These are phyloP conservation scores for Struthio camelus DNA, from an alignment of 2,113 vertebrate genomes.

Conservation along the genomic window DNA sequence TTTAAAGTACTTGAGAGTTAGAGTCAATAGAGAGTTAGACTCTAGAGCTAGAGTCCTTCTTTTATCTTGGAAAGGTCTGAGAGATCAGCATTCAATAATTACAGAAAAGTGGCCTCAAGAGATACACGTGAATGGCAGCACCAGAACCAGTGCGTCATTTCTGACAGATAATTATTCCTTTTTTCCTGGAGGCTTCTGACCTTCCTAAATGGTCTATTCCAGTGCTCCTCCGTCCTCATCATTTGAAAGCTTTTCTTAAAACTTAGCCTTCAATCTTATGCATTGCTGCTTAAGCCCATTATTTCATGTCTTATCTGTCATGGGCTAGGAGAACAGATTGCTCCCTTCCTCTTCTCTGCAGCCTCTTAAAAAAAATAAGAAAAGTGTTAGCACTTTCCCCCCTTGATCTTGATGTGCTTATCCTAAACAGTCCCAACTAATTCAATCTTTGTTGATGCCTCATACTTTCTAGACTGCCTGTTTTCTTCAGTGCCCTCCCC, in stretches of 20 bases:
- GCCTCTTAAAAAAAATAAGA: background rate
- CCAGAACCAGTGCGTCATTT: background rate
- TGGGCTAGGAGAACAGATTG: background rate
- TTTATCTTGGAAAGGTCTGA: background rate
- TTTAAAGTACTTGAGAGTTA: background rate
- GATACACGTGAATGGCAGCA: background rate
- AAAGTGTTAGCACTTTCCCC: background rate
- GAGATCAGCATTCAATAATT: background rate
- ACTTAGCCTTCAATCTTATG: too few relatives aligned
- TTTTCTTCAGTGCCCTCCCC: background rate
- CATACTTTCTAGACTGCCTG: rapidly evolving
- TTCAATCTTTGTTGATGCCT: background rate
- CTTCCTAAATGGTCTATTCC: background rate
- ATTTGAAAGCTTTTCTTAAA: too few relatives aligned
- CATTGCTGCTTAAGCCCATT: too few relatives aligned
- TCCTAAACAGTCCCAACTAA: background rate
- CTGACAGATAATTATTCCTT: rapidly evolving
- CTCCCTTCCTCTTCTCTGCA: background rate
- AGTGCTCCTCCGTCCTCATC: too few relatives aligned
- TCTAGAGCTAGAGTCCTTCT: too few relatives aligned
- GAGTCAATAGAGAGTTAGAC: too few relatives aligned
- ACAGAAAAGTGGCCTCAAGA: background rate
- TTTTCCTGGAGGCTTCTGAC: background rate
- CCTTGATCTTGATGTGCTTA: background rate
- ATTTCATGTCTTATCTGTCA: background rate